A percentile compares a stretch with the other conserved stretches of the same genome.
These are phyloP conservation scores for Nothocercus nigrocapillus DNA, from an alignment of 2,113 vertebrate species.

Conservation along the genomic window DNA sequence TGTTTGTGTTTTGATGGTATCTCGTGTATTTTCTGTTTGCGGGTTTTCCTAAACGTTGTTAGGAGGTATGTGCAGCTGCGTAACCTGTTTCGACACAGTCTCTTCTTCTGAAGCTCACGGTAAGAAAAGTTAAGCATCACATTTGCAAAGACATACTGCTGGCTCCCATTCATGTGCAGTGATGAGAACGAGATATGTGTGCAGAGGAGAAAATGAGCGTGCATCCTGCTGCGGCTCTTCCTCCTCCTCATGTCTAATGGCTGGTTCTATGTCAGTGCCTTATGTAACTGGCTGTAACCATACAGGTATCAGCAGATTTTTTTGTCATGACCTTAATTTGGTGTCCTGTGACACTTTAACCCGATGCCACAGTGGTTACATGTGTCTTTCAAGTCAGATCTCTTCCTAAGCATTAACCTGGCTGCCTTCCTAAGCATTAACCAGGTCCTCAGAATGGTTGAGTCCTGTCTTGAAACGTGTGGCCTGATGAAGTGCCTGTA, in stretches of 20 bases:
- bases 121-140: not conserved
- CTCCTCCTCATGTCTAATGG: not conserved
- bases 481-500: not conserved
- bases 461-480: not conserved
- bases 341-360: constrained; percentile 13
- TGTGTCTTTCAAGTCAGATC: not conserved
- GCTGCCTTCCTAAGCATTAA: not conserved
- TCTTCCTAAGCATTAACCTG: not conserved
- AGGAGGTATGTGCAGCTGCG: not conserved
- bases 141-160: not conserved
- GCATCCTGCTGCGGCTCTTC: not conserved
- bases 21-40: not conserved
- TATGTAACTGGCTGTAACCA: not conserved
- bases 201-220: not conserved
- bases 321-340: not conserved
- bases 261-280: not conserved
- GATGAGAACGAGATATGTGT: not conserved
- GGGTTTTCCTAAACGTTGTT: not conserved
- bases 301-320: not conserved
- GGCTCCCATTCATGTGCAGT: not conserved
- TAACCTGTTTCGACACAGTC: not conserved
- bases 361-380: not conserved
- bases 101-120: not conserved
- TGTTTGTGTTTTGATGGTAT: not conserved
- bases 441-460: not conserved